Percentiles rank a stretch among this genome's conserved stretches.
Conservation (phyloP, 2,888 invertebrate genomes). For the Drosophila eohydei region DNA sequence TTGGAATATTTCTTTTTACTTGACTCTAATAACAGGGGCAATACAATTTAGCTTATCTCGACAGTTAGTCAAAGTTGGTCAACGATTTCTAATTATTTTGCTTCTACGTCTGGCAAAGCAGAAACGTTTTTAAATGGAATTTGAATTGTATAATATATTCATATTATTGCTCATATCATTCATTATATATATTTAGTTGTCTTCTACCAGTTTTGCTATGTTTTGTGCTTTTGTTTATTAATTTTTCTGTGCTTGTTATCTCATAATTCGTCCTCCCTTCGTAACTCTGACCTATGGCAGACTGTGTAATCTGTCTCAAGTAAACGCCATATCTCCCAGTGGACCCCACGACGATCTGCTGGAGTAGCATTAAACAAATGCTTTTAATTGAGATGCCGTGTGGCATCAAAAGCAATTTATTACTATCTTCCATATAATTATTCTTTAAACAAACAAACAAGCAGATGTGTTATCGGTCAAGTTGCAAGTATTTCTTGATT, state of each 20-base stretch:
- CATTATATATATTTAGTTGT: not conserved
- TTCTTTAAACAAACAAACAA: slow-evolving; percentile 34
- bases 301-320: slow-evolving; percentile 42
- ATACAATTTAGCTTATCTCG: not conserved
- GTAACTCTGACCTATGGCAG: slow-evolving; percentile 42
- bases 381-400: slow-evolving; percentile 30
- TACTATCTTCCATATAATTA: slow-evolving; percentile 27
- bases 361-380: slow-evolving; percentile 21
- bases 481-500: slow-evolving; percentile 28
- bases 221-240: not conserved
- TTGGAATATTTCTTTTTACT: too few relatives aligned
- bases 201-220: not conserved
- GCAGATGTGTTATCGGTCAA: slow-evolving; percentile 49
- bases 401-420: slow-evolving; percentile 30
- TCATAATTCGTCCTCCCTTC: slow-evolving; percentile 8
- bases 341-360: slow-evolving; percentile 11
- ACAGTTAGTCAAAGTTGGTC: not conserved
- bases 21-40: not conserved
- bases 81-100: not conserved
- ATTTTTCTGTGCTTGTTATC: not conserved
- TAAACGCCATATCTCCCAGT: slow-evolving; percentile 28
- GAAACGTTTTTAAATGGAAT: not conserved
- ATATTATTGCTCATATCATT: not conserved
- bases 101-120: too few relatives aligned
- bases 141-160: not conserved